Percentiles rank a stretch among this genome's conserved stretches.
phyloP scores from a whole-genome alignment of 2,797 vertebrate species.

The Malurus splendens region DNA sequence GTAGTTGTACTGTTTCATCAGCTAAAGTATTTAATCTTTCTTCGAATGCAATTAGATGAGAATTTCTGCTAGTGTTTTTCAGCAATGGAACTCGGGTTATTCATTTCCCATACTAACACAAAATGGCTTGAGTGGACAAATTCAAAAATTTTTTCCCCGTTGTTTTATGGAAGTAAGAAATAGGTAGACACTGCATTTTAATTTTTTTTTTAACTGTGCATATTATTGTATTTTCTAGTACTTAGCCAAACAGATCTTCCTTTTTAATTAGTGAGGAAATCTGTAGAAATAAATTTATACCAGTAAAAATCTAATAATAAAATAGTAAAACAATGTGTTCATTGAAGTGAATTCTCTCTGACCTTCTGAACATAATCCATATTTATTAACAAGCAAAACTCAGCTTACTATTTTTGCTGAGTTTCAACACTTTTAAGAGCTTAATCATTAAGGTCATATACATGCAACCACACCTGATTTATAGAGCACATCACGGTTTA shows the following conservation, averaged over 20 bases:
- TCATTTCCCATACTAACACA: background rate
- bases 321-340: background rate
- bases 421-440: background rate
- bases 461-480: background rate
- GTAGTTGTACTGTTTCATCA: background rate
- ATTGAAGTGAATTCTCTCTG: background rate
- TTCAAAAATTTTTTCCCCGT: background rate
- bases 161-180: background rate
- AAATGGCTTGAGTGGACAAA: background rate
- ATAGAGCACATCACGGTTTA: background rate
- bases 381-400: background rate
- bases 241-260: background rate
- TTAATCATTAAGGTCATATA: background rate
- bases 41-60: background rate
- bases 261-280: background rate
- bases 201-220: background rate
- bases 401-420: background rate
- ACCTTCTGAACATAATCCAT: background rate
- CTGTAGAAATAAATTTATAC: background rate
- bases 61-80: background rate
- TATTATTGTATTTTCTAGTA: background rate
- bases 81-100: background rate
- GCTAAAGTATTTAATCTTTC: background rate
- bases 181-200: background rate
- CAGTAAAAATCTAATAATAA: background rate